Conservation (phyloP, 2,797 vertebrate genomes). For the Enteromius fasciolatus region DNA sequence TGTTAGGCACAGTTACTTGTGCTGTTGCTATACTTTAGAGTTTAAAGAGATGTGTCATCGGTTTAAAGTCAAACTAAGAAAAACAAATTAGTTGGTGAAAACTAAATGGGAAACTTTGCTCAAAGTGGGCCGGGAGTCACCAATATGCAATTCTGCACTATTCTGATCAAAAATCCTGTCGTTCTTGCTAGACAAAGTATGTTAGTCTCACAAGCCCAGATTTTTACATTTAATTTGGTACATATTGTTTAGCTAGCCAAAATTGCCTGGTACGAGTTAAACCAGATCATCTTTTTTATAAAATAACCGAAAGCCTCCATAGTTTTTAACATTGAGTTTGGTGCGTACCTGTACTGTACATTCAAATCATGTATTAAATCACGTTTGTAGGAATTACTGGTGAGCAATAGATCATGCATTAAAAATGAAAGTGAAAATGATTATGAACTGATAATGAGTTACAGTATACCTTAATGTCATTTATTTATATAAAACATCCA, state of each 20-base stretch:
- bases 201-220: background rate
- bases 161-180: background rate
- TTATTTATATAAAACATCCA: too few species aligned
- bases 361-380: background rate
- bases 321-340: too few species aligned
- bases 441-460: background rate
- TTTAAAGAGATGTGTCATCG: constrained; percentile 5
- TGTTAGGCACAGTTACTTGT: constrained; percentile 32
- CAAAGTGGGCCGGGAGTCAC: background rate
- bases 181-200: background rate
- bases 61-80: constrained; percentile 22
- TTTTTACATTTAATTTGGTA: background rate
- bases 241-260: background rate
- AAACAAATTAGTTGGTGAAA: constrained; percentile 13
- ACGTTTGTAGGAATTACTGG: background rate
- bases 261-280: too few species aligned
- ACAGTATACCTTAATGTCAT: background rate
- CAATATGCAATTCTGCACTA: constrained; percentile 17
- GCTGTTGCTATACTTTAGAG: constrained; percentile 27
- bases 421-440: background rate
- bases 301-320: too few species aligned
- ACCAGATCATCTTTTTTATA: too few species aligned
- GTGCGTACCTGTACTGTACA: background rate
- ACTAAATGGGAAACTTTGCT: background rate
- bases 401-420: background rate